Conservation (phyloP, 2,797 vertebrate genomes). For the Chaetophractus vellerosus region DNA sequence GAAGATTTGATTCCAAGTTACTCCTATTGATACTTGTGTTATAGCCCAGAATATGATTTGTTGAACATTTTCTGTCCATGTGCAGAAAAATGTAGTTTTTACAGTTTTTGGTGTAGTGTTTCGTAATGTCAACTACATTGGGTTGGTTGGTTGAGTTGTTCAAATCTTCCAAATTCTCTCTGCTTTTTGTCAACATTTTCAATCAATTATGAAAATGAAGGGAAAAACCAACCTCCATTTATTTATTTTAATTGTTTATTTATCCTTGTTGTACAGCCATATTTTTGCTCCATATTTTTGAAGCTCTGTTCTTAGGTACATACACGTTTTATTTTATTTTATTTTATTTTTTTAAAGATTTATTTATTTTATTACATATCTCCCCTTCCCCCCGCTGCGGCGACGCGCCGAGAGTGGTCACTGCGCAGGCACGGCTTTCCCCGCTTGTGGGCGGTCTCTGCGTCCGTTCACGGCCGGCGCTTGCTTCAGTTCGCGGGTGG, state of each 20-base stretch:
- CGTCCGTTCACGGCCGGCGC: too few relatives aligned
- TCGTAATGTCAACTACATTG: neutral
- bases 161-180: neutral
- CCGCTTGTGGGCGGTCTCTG: too few relatives aligned
- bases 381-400: too few relatives aligned
- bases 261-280: neutral
- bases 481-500: too few relatives aligned
- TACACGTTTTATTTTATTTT: too few relatives aligned
- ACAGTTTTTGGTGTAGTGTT: neutral
- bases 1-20: neutral
- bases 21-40: neutral
- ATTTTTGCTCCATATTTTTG: neutral
- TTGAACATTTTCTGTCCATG: neutral
- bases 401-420: too few relatives aligned
- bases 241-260: neutral
- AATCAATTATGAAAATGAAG: neutral
- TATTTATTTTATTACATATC: too few relatives aligned
- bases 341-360: too few relatives aligned
- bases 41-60: neutral
- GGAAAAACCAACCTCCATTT: neutral
- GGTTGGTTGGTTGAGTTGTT: neutral
- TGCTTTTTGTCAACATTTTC: neutral
- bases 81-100: neutral
- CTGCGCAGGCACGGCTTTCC: too few relatives aligned
- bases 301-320: neutral